Evolutionary conservation across 1,140 invertebrate species (phyloP).

Genomic region (Aphidius gifuensis): DNA sequence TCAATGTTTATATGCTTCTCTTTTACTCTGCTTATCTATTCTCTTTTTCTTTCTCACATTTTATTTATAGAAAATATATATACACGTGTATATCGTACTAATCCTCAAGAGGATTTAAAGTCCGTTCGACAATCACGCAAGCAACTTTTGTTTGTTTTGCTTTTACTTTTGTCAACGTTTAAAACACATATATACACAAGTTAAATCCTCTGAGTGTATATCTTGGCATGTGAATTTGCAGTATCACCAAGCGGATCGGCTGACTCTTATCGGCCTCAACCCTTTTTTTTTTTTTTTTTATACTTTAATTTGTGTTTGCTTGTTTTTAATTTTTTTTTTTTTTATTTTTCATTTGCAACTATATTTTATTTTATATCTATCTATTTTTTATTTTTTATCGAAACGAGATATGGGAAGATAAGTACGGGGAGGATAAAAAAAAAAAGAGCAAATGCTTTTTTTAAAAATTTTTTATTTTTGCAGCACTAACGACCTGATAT

Average conservation of each 20-base stretch:
- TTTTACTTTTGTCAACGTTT: constrained; percentile 8
- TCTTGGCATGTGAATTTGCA: constrained; percentile 5
- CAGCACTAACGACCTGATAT: too few relatives aligned
- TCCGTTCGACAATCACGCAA: constrained; percentile 27
- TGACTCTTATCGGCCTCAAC: constrained; percentile 19
- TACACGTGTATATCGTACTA: constrained; percentile 9
- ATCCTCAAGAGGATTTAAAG: constrained; percentile 25
- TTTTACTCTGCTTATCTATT: neutral
- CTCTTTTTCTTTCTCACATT: neutral
- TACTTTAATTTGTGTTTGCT: neutral
- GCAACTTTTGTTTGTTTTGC: constrained; percentile 17
- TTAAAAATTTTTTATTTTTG: too few relatives aligned
- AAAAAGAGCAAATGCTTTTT: too few relatives aligned
- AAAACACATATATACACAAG: neutral
- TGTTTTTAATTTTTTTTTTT: constrained; percentile 2
- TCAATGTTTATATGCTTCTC: constrained; percentile 1
- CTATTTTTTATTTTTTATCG: too few relatives aligned
- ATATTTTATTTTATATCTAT: too few relatives aligned
- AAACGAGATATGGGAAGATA: too few relatives aligned
- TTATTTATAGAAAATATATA: neutral
- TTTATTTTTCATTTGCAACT: neutral
- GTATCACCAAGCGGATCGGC: constrained; percentile 11
- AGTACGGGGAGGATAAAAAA: too few relatives aligned
- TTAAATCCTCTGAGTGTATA: neutral
- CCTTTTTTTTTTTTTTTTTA: neutral